phyloP scores from a whole-genome alignment of 2,797 vertebrate genomes.

The Geotrypetes seraphini region DNA sequence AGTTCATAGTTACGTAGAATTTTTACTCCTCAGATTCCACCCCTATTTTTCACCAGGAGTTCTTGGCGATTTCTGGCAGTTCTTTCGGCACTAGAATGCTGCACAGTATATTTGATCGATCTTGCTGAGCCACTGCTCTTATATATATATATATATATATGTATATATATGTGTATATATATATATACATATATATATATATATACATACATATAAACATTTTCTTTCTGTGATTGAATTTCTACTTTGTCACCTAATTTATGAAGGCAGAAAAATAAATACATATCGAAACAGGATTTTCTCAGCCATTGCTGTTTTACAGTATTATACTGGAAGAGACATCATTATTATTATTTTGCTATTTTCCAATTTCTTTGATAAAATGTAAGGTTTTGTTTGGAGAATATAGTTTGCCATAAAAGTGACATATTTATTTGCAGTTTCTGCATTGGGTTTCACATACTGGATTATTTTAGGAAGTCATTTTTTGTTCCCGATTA shows the following conservation, averaged over 20 bases:
- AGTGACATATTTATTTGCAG: slow-evolving; percentile 54
- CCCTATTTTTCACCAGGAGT: slow-evolving; percentile 34
- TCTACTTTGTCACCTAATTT: slow-evolving; percentile 51
- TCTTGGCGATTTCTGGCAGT: slow-evolving; percentile 44
- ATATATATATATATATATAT: slow-evolving; percentile 52
- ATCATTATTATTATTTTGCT: slow-evolving; percentile 47
- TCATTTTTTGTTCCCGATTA: slow-evolving; percentile 42
- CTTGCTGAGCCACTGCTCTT: slow-evolving; percentile 47
- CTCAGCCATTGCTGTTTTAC: slow-evolving; percentile 48
- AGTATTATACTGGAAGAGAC: slow-evolving; percentile 48
- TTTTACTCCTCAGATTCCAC: slow-evolving; percentile 38
- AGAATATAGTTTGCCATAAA: slow-evolving; percentile 56
- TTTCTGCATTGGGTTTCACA: slow-evolving; percentile 43
- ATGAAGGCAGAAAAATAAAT: slow-evolving; percentile 35
- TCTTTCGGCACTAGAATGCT: slow-evolving; percentile 68
- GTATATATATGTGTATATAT: no score
- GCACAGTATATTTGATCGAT: slow-evolving; percentile 82
- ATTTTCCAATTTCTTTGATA: slow-evolving; percentile 55
- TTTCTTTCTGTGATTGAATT: slow-evolving; percentile 51
- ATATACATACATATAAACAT: slow-evolving; percentile 60
- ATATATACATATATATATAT: slow-evolving; percentile 49
- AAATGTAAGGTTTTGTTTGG: slow-evolving; percentile 55
- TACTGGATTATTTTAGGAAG: slow-evolving; percentile 34
- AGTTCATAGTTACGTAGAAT: slow-evolving; percentile 46
- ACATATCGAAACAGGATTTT: slow-evolving; percentile 36